Base-by-base conservation (phyloP, 2,888 invertebrate species). In the Cylindroiulus punctatus region DNA sequence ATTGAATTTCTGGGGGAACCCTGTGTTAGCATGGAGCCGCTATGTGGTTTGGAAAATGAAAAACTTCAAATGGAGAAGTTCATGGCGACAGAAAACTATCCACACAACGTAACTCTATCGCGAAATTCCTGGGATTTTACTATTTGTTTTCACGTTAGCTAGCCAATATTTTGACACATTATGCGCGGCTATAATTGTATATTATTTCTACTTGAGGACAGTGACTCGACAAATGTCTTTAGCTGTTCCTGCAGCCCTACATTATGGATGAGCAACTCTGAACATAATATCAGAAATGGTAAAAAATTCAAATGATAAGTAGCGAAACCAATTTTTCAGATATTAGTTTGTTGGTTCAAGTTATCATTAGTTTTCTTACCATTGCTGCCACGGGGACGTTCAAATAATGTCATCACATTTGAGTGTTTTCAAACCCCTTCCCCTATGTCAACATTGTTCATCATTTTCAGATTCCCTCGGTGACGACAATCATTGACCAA, bases 131-230 rank as follows among this genome's bases (percentile, higher is more conserved):
- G 76, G 30, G 76, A 5, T 76, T 65, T 30, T 8, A 76, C 76
- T 76, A 76, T 30, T 76, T 12, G 65, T 26, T 76, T 76, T 26
- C 30, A 30, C 30, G 30, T 76, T 30, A 76, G 30, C 30, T 76
- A 76, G 76, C 76, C 76, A 17, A 26, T 76, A 76, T 76, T 76
- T 76, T 30, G 76, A 76, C 76, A 76, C 76, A 76, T 76, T 76
- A 76, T 76, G 76, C 76, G 12, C 26, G 30, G 17, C 30, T 76
- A 76, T 76, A 76, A 76, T 76, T 30, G 17, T 76, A 76, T 65
- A 36, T 65, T 65, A 65, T 76, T 65, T 65, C 76, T 76, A 76
- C 76, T 76, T 76, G 76, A 76, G 76, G 22, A 65, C 17, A 17
- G 14, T 14, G 30, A 30, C 76, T 76, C 30, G 30, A 30, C 4